phyloP scores from a whole-genome alignment of 2,113 vertebrate species.

The Salminus brasiliensis region DNA sequence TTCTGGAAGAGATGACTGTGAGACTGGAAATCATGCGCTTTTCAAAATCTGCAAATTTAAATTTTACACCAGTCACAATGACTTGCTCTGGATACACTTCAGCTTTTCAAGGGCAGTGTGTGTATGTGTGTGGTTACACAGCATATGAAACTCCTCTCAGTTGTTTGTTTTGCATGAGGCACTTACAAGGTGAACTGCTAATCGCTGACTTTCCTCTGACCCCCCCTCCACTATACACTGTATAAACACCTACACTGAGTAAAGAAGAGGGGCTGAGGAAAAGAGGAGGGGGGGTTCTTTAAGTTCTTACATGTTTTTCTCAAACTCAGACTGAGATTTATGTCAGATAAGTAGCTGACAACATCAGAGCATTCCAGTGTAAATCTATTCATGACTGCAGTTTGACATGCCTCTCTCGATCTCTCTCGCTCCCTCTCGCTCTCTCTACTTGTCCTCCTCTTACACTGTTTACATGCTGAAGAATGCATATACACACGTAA shows the following conservation, averaged over 20 bases:
- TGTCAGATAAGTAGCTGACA: not conserved
- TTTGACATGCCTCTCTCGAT: not conserved
- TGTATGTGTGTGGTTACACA: not conserved
- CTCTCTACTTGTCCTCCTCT: not conserved
- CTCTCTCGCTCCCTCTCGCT: not conserved
- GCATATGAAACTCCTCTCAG: not conserved
- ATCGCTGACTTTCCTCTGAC: constrained; percentile 4
- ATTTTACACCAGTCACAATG: not conserved
- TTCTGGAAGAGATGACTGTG: not conserved
- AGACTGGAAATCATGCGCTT: not conserved
- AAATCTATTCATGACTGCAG: not conserved
- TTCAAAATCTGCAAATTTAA: not conserved
- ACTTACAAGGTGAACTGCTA: constrained; percentile 10
- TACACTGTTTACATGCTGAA: constrained; percentile 14
- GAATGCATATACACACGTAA: not conserved
- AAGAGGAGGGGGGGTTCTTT: not conserved
- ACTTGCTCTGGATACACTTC: not conserved
- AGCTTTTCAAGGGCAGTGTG: not conserved
- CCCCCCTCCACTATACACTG: too few species aligned
- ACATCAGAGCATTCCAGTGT: not conserved
- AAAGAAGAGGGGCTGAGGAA: not conserved
- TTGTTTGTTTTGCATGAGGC: constrained; percentile 17
- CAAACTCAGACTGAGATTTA: not conserved
- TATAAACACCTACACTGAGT: not conserved
- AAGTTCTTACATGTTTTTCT: not conserved